Evolutionary conservation across 2,797 vertebrate genomes (phyloP), one percentile per base, ranked within the genome.

Genomic region (Notolepis coatsorum): DNA sequence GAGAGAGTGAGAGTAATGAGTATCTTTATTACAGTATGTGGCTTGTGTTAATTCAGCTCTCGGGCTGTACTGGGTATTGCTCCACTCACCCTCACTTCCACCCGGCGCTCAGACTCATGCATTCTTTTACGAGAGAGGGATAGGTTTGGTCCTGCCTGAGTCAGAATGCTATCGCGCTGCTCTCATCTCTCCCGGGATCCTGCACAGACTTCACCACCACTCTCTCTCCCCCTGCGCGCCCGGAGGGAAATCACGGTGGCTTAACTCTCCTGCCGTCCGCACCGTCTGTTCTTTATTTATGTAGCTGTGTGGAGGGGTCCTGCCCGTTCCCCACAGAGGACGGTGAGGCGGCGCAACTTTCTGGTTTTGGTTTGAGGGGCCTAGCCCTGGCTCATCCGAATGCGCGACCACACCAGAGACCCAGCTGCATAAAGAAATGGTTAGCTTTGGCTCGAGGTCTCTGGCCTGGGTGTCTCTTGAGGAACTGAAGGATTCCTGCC

Each of bases 131-230:
- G 47, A 74, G 50, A 15, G 65, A 69, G 72, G 71, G 77, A 82
- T 84, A 31, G 28, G 80, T 85, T 87, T 49, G 63, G 82, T 88
- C 82, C 78, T 85, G 79, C 56, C 84, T 65, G 43, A 48, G 49
- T 39, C 51, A 39, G 43, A 68, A 58, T 68, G 47, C 24, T 61
- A 61, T 76, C 80, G 35, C 30, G 18, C 50, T 31, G 27, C 57
- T 53, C 51, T 62, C 60, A 60, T 65, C 61, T 55, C 42, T 62
- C 46, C 33, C 9, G 2, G 17, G 17, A 20, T 54, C 52, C 39
- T 23, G 42, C 54, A 33, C n/a, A 10, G 41, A 57, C 31, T 59
- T 25, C 48, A 27, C 48, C 48, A 27, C 48, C 17, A 0, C 39
- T 61, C 49, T 63, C 38, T 51, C 49, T 8, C 33, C 53, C 63